Base-by-base conservation (phyloP, 1,140 invertebrate species). In the Cephus cinctus region DNA sequence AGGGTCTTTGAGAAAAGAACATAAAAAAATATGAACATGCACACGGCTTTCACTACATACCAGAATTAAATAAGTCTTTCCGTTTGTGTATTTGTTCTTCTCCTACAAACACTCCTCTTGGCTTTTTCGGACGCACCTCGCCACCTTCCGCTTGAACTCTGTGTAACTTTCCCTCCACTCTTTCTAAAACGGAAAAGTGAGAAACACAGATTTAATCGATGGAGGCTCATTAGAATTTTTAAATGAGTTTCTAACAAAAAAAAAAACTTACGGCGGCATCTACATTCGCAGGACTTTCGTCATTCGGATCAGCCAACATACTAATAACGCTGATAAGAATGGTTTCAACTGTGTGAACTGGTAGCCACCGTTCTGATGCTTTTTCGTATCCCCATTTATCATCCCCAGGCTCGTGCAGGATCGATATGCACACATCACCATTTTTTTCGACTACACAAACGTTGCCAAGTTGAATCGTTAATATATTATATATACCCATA, bases 321-420 rank as follows among this genome's bases (percentile, higher is more conserved):
- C 96, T 98, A 78, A 99, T 99, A 66, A 99, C 94, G 78, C 92
- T 96, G 80, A 97, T 95, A 67, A 98, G 83, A 75, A 99, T 99
- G 56, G 96, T 99, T 82, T 99, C 97, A 63, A 99, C 97, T 62
- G 97, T 98, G 77, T 99, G 97, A 52, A 99, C 94, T 43, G 97
- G 97, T 73, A 98, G 78, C 97, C 97, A 99, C 77, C 97, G 83
- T 76, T 99, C 97, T 39, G 92, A 95, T 48, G 97, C 96, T 78
- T 96, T 96, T 79, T 99, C 97, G 78, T 99, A 99, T 21, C 97
- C 97, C 86, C 92, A 99, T 78, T 98, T 97, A 76, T 99, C 97
- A 85, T 99, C 97, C 49, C 97, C 97, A 42, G 97, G 96, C 74
- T 99, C 96, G 71, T 99, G 97, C 54, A 99, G 83, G 77, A 99